phyloP scores from a whole-genome alignment of 2,797 vertebrate species.

The Tokudaia tokunoshimensis region DNA sequence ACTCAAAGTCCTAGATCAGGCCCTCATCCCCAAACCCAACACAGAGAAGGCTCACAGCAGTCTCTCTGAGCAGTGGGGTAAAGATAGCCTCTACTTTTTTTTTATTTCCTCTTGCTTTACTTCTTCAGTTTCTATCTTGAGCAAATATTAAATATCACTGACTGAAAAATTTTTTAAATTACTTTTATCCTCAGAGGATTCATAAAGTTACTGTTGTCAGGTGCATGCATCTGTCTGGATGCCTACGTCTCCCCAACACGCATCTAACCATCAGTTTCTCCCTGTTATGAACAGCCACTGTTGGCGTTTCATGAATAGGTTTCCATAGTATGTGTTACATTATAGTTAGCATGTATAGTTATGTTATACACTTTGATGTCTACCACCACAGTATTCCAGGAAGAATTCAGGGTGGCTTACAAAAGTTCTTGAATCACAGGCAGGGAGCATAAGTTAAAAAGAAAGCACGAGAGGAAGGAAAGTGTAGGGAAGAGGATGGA shows the following conservation, averaged over 20 bases:
- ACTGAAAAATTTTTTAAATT: constrained; percentile 6
- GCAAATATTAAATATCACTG: constrained; percentile 3
- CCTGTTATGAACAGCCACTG: constrained; percentile 39
- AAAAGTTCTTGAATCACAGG: constrained; percentile 60
- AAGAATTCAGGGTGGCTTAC: constrained; percentile 70
- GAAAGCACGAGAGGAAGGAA: constrained; percentile 22
- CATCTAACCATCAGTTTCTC: constrained; percentile 20
- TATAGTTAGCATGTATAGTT: constrained; percentile 64
- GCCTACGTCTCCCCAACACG: neutral
- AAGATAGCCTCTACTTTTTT: neutral
- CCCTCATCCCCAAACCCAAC: neutral
- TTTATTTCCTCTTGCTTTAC: neutral
- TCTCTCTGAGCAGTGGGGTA: neutral
- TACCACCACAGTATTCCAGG: constrained; percentile 41
- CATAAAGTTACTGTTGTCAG: constrained; percentile 41
- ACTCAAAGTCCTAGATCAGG: neutral
- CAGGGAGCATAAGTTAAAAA: constrained; percentile 62
- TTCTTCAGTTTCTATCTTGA: constrained; percentile 47
- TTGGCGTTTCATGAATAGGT: constrained; percentile 65
- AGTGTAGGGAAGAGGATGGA: neutral
- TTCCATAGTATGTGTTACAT: constrained; percentile 72
- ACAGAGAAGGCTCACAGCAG: neutral
- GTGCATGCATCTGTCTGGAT: neutral
- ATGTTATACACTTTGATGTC: constrained; percentile 74
- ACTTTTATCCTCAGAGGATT: constrained; percentile 26